Conservation (phyloP, 2,888 invertebrate genomes). For the Eupithecia inturbata region DNA sequence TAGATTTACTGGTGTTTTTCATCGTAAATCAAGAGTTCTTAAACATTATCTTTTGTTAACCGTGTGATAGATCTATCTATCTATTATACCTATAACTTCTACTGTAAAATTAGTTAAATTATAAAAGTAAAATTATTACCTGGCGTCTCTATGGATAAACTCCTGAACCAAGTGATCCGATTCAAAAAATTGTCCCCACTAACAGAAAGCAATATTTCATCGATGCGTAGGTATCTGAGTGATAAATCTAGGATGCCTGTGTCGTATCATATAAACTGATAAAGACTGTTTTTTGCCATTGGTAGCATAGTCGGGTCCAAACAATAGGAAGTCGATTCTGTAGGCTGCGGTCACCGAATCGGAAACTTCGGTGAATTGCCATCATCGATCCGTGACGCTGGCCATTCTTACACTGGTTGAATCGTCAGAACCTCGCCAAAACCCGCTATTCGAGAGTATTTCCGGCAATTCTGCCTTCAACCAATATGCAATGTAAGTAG, state of each 20-base stretch:
- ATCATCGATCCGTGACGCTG: conserved; percentile 57
- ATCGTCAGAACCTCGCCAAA: conserved; percentile 7
- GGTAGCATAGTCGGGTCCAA: not conserved
- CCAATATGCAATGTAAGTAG: not conserved
- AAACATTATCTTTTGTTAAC: not conserved
- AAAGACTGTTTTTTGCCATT: not conserved
- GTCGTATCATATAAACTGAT: not conserved
- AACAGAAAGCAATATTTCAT: not conserved
- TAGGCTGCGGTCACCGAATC: conserved; percentile 66
- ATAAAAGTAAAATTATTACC: not conserved
- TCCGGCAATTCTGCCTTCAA: conserved; percentile 1
- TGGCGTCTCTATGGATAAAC: not conserved
- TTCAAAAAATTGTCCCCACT: not conserved
- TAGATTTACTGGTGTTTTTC: conserved; percentile 33
- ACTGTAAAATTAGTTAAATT: not conserved
- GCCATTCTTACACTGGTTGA: conserved; percentile 55
- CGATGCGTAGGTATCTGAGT: not conserved
- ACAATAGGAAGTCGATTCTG: conserved; percentile 45
- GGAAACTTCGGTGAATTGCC: conserved; percentile 68
- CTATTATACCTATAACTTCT: not conserved
- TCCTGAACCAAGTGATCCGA: not conserved
- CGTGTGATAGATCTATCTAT: not conserved
- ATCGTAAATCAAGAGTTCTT: conserved; percentile 25
- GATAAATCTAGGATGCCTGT: not conserved
- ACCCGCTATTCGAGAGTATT: conserved; percentile 7